Conservation (phyloP, 2,113 vertebrate genomes). For the Oreochromis niloticus region DNA sequence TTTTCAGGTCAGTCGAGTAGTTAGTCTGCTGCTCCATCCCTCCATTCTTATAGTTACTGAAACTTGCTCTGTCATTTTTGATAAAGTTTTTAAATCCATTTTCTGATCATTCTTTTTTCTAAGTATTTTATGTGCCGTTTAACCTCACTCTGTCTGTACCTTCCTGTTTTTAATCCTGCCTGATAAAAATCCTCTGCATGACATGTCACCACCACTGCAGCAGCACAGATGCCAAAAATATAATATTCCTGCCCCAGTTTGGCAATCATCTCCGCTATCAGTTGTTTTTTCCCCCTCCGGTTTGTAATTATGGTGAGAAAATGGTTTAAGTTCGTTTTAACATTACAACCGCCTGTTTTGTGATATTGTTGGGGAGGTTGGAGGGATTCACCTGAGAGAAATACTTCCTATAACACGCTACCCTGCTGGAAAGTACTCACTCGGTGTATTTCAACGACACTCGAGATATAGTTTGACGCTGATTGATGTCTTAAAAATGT, state of each 20-base stretch:
- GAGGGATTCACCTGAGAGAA: background rate
- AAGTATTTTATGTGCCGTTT: background rate
- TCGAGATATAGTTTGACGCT: background rate
- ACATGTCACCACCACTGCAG: background rate
- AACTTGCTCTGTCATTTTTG: background rate
- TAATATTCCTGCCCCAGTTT: background rate
- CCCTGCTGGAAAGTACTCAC: background rate
- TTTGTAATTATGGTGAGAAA: background rate
- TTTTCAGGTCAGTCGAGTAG: background rate
- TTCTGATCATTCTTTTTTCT: background rate
- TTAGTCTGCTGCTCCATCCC: background rate
- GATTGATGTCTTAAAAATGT: background rate
- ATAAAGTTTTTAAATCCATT: background rate
- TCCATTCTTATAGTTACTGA: background rate
- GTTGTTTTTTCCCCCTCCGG: background rate
- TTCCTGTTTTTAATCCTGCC: background rate
- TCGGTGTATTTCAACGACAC: background rate
- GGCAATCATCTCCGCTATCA: background rate
- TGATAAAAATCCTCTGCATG: background rate
- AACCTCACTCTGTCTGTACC: background rate
- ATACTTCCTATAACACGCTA: background rate
- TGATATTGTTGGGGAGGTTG: background rate
- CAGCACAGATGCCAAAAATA: background rate
- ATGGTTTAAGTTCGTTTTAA: background rate
- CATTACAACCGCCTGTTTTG: background rate